Evolutionary conservation across 2,888 invertebrate species (phyloP), one percentile per base, ranked within the genome.

Genomic region (Andrena trimmerana): DNA sequence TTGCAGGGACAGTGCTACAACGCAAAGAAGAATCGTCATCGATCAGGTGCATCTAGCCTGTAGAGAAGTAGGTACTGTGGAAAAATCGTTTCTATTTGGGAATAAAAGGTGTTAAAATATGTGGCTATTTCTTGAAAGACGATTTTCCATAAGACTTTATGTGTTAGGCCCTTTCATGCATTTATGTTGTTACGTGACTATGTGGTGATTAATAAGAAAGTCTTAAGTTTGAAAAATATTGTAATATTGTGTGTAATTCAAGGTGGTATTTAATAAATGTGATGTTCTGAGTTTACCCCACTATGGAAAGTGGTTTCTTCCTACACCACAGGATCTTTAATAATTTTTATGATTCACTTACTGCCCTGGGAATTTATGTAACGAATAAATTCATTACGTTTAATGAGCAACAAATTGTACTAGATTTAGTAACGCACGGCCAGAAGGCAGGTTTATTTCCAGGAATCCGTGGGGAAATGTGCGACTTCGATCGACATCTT

Each of bases 401-500:
- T 10, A 52, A 20, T 42, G 16, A 54, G 24, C 20, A 24, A 59
- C 20, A 50, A 36, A 57, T 36, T 65, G 50, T 24, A 31, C 24
- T 20, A 65, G 24, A 42, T 80, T 79, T 80, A 70, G 78, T 52
- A 80, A 78, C 29, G 59, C 6, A 10, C 5, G n/a, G 13, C 79
- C 13, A 62, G 29, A 24, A 63, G 29, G 50, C 57, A 31, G 63
- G 13, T 16, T 65, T 63, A 65, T 68, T 77, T 59, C 20, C 20
- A 48, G 29, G 60, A 59, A 75, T 69, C 48, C 48, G 60, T 54
- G 72, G 76, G 50, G 62, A 86, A 80, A 83, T 48, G 50, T 68
- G 72, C 60, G 76, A 73, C 66, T 69, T 80, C 80, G 78, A 86
- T 78, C 86, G 69, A 76, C 83, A 71, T 78, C 74, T 86, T 84